Base-by-base conservation (phyloP, 2,888 invertebrate species). In the Lypha dubia region DNA sequence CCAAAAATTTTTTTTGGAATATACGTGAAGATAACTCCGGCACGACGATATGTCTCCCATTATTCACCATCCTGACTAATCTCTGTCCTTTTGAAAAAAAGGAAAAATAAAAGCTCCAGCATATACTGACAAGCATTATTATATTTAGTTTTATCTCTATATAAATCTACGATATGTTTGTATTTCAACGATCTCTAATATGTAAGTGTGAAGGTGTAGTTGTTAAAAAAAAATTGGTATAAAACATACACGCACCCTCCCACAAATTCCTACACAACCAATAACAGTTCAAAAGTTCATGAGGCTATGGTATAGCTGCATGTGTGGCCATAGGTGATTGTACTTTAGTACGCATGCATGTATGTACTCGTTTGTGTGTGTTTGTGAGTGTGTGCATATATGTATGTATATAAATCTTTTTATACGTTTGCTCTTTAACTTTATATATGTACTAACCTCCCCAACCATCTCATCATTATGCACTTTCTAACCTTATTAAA, bases 221-320 rank as follows among this genome's bases (percentile, higher is more conserved):
- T 17, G 24, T 8, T 35, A 3, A 8, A 67, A 32, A 35, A 20
- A n/a, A n/a, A n/a, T n/a, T 20, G 20, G n/a, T 4, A n/a, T 20
- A 20, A 32, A 46, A 49, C n/a, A 8, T n/a, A 60, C 44, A 32
- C 38, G 60, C 53, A 28, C 13, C 3, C 38, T 13, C 38, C 3
- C 38, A 38, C 38, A 11, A 7, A 6, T 8, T 32, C 35, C 1
- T 35, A 38, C 38, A 28, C n/a, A 35, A 41, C 44, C 32, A 35
- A n/a, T n/a, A n/a, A 7, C 15, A 79, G 79, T 79, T 84, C 79
- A 71, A 84, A 79, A 79, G 79, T 76, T 84, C 83, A 73, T 20
- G 13, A 56, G 28, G 28, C 38, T 62, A 67, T 68, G 51, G 11
- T 35, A 24, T 28, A 32, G 44, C 22, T 41, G 20, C 20, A 62